Base-by-base conservation (phyloP, 2,797 vertebrate genomes). In the Enteromius thamalakanensis region DNA sequence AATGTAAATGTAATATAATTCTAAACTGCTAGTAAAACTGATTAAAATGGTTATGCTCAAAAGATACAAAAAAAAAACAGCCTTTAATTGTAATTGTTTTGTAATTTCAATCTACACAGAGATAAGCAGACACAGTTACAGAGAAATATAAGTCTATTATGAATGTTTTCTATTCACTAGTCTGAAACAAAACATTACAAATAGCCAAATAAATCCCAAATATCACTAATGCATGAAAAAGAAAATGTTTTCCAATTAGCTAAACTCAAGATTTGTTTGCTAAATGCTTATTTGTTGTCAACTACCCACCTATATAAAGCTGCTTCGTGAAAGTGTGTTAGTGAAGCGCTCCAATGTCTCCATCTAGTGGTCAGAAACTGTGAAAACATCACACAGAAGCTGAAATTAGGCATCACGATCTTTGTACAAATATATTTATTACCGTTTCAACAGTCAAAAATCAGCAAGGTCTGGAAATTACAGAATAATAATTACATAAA, bases 351-450 rank as follows among this genome's bases (percentile, higher is more conserved):
- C 82, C 87, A 91, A 45, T 92, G 90, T 89, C 92, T 84, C 92
- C 92, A 86, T 85, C 93, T 94, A 86, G 81, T 91, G 94, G 89
- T 89, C 81, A 86, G 47, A 71, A 2, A 23, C 49, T 9, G 19
- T 21, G 34, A 11, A 23, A 23, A 65, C 34, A n/a, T 0, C 8
- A 47, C 23, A 37, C 47, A 67, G 7, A 74, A 19, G 81, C 42
- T 58, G 34, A 26, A 84, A 42, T 76, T n/a, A 75, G 45, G 45
- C 40, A 78, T 5, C 0, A 65, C 6, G 12, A 67, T 93, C 87
- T 90, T 15, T 34, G 29, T 91, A 93, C 92, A 90, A 95, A 95
- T 90, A 74, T 34, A 78, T 94, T 95, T 94, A 95, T 94, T 95
- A 91, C 91, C 87, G 82, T 90, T 91, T 84, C 88, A 83, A 85